A percentile compares a stretch with the other conserved stretches of the same genome.
phyloP scores from a whole-genome alignment of 2,888 invertebrate genomes.

The Acrobasis suavella region DNA sequence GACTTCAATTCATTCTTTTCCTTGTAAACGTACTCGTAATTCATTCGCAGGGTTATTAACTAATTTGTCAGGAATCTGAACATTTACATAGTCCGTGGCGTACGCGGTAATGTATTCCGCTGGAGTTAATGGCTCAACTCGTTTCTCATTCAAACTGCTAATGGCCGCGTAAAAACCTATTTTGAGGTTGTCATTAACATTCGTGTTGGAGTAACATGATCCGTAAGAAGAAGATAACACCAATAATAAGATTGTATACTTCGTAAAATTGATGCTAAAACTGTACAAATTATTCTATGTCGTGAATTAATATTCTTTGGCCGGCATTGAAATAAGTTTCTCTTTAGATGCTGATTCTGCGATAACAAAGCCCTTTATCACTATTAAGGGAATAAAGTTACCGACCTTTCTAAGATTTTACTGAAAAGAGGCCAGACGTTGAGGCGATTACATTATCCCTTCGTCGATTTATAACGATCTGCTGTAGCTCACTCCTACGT shows the following conservation, averaged over 20 bases:
- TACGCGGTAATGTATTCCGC: constrained; percentile 15
- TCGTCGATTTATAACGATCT: too few relatives aligned
- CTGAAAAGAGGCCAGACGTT: too few relatives aligned
- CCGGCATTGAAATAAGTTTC: too few relatives aligned
- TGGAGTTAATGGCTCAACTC: constrained; percentile 10
- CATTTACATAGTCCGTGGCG: constrained; percentile 3
- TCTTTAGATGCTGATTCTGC: too few relatives aligned
- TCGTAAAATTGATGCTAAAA: too few relatives aligned
- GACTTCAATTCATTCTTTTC: constrained; percentile 7
- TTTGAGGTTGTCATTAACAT: constrained; percentile 13
- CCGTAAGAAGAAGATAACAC: not conserved
- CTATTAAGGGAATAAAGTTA: too few relatives aligned
- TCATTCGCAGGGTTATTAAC: not conserved
- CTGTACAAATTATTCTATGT: constrained; percentile 1
- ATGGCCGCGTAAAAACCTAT: constrained; percentile 17
- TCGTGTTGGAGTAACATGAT: not conserved
- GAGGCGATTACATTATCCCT: too few relatives aligned
- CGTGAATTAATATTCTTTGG: not conserved
- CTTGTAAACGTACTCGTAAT: constrained; percentile 4
- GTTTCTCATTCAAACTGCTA: constrained; percentile 17
- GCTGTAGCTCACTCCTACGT: too few relatives aligned
- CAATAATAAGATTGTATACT: not conserved
- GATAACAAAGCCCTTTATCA: too few relatives aligned
- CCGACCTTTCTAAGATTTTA: too few relatives aligned
- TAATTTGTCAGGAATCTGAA: not conserved